Percentiles rank a stretch among this genome's conserved stretches.
phyloP scores from a whole-genome alignment of 2,113 vertebrate species.

The Rhinogobius similis region DNA sequence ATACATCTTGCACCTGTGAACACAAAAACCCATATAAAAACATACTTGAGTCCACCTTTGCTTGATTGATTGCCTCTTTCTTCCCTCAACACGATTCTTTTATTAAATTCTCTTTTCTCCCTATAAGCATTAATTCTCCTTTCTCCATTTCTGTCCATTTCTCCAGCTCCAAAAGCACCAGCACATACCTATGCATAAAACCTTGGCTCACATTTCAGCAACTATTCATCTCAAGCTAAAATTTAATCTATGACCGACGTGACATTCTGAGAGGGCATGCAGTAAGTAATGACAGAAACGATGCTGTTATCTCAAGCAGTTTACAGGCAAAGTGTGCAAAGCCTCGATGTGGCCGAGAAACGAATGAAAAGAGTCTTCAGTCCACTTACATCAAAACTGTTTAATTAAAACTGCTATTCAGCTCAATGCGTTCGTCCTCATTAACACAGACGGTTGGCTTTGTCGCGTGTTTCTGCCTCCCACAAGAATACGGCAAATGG shows the following conservation, averaged over 20 bases:
- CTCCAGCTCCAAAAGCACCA: constrained; percentile 19
- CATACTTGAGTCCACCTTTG: constrained; percentile 23
- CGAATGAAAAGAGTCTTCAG: constrained; percentile 11
- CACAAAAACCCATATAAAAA: constrained; percentile 17
- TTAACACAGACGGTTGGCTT: background rate
- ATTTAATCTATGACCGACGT: background rate
- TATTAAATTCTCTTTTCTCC: constrained; percentile 39
- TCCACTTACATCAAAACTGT: constrained; percentile 13
- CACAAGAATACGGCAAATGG: background rate
- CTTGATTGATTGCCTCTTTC: constrained; percentile 60
- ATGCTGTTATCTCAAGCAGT: background rate
- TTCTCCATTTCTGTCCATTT: constrained; percentile 11
- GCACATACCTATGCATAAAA: constrained; percentile 21
- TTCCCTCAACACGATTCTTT: constrained; percentile 44
- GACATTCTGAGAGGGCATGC: constrained; percentile 18
- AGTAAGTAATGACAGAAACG: constrained; percentile 16
- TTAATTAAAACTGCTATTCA: constrained; percentile 30
- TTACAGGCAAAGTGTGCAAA: constrained; percentile 6
- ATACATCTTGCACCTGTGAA: constrained; percentile 11
- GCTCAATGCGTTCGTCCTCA: background rate
- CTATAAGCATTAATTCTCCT: constrained; percentile 46
- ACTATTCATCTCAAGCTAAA: constrained; percentile 10
- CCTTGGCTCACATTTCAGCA: constrained; percentile 24
- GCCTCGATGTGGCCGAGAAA: constrained; percentile 26
- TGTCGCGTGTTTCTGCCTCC: background rate